phyloP scores from a whole-genome alignment of 2,113 vertebrate genomes.

The Potamarius usumacintae region DNA sequence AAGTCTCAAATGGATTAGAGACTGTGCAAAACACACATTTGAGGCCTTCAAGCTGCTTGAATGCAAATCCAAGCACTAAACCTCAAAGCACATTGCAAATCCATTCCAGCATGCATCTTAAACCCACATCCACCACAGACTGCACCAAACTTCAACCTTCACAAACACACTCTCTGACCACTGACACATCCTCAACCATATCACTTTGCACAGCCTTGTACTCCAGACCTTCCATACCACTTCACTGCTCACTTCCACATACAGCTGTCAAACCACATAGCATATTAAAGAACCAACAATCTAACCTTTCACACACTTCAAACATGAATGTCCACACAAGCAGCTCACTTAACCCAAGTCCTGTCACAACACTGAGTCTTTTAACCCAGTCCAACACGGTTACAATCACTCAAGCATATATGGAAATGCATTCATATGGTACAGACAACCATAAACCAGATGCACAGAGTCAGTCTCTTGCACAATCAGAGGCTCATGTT shows the following conservation, averaged over 20 bases:
- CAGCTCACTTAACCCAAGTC: neutral
- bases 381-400: constrained; percentile 36
- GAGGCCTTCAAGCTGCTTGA: constrained; percentile 32
- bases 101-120: constrained; percentile 33
- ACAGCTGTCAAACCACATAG: neutral
- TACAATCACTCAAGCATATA: constrained; percentile 26
- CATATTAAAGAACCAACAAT: constrained; percentile 22
- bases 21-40: constrained; percentile 36
- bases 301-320: constrained; percentile 12
- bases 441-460: constrained; percentile 5
- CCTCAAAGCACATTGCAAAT: constrained; percentile 37
- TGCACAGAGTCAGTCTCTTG: neutral
- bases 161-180: constrained; percentile 4
- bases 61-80: constrained; percentile 40
- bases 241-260: constrained; percentile 29
- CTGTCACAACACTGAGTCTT: constrained; percentile 26
- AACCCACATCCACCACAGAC: constrained; percentile 28
- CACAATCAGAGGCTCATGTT: neutral
- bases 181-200: constrained; percentile 8
- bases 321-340: constrained; percentile 25
- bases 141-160: constrained; percentile 4
- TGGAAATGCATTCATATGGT: constrained; percentile 29
- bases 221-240: constrained; percentile 17
- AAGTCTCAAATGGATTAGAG: constrained; percentile 42
- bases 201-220: constrained; percentile 7